These are phyloP conservation scores for Balearica regulorum DNA, from an alignment of 2,797 vertebrate genomes.

Conservation along the genomic window DNA sequence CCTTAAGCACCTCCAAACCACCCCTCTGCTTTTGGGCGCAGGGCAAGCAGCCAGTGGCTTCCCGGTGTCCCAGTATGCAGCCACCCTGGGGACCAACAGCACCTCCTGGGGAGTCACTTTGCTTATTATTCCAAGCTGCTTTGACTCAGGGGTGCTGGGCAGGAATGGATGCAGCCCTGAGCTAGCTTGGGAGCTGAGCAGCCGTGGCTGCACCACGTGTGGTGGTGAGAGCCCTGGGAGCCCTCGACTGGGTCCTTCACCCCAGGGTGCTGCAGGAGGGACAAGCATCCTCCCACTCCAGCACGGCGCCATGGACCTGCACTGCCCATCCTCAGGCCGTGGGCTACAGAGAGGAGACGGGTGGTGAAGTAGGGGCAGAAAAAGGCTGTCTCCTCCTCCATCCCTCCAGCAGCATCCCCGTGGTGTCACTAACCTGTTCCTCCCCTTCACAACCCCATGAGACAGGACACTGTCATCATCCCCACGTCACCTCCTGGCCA, in stretches of 20 bases:
- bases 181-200: too few species aligned
- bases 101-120: not conserved
- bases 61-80: not conserved
- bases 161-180: not conserved
- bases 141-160: not conserved
- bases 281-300: fast-evolving
- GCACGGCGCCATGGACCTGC: fast-evolving
- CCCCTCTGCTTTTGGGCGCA: not conserved
- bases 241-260: not conserved
- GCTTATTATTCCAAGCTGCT: not conserved
- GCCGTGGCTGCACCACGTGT: fast-evolving
- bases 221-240: not conserved
- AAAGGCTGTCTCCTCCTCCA: not conserved
- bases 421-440: not conserved
- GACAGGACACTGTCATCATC: not conserved
- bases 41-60: fast-evolving
- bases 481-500: not conserved
- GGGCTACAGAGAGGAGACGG: not conserved
- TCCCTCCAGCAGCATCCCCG: not conserved
- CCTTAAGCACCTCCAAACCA: not conserved
- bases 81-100: not conserved
- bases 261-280: not conserved
- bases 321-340: fast-evolving
- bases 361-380: not conserved
- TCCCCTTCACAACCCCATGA: not conserved